Base-by-base conservation (phyloP, 1,140 invertebrate species). In the Euwallacea fornicatus region DNA sequence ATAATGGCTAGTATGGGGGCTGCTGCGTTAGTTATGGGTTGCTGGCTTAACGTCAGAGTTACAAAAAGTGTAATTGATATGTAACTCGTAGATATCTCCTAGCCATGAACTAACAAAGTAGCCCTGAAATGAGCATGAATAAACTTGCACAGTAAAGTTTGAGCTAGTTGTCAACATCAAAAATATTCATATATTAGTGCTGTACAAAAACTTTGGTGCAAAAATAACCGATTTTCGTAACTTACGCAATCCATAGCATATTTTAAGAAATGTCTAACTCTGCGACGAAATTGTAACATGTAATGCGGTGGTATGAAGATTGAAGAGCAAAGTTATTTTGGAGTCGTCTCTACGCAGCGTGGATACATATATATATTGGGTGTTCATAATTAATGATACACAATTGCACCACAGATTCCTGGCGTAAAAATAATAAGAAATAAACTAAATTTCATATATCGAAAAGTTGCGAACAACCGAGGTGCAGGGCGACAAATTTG, bases 121-220 rank as follows among this genome's bases (percentile, higher is more conserved):
- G 13, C 13, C 46, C 9, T 50, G 9, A 50, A 50, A 11, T 33
- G 21, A 50, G 42, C 13, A 59, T 21, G 11, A 59, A 33, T 11
- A 59, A 59, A 59, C 56, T 33, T 33, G 43, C 62, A 50, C 44
- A 11, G 62, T 65, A 41, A 65, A 65, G 42, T 13, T 65, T 65
- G 62, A 65, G 62, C 62, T 65, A 65, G 62, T 65, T 62, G 43
- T 65, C 62, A 65, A 65, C 62, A 65, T 65, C 62, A 65, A 65
- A 65, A 65, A 65, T 65, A 65, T 65, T 65, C 62, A 65, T 65
- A 65, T 65, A 65, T 65, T 65, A 21, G 62, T 65, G 62, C 62
- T 65, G 50, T 65, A 65, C 62, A 65, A 65, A 62, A 65, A 65
- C 62, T 42, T 65, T 65, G 62, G 62, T 65, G 62, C 62, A 65